A percentile compares a stretch with the other conserved stretches of the same genome.
Evolutionary conservation across 2,888 invertebrate genomes (phyloP).

Genomic region (Parelbella ahira): DNA sequence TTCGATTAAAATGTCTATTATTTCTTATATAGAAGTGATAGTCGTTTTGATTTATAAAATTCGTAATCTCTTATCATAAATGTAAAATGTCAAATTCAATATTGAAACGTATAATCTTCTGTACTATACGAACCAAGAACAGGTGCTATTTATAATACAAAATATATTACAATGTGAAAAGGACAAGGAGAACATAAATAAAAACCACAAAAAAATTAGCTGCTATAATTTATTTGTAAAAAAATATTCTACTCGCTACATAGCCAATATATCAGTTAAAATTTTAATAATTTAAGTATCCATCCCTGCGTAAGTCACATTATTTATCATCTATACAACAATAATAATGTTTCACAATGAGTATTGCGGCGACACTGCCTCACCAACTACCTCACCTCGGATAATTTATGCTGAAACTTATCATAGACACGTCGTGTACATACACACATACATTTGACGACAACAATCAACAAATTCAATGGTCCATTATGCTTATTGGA

Average conservation of each 20-base stretch:
- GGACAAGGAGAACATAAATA: conserved; percentile 28
- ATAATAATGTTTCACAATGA: conserved; percentile 77
- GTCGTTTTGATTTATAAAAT: too few relatives aligned
- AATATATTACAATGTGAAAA: too few relatives aligned
- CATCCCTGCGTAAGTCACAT: conserved; percentile 82
- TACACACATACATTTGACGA: conserved; percentile 57
- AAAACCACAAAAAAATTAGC: conserved; percentile 57
- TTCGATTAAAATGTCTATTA: too few relatives aligned
- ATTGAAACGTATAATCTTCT: too few relatives aligned
- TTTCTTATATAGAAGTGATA: too few relatives aligned
- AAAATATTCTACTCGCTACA: conserved; percentile 86
- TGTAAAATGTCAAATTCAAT: too few relatives aligned
- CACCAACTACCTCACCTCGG: conserved; percentile 57
- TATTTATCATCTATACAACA: conserved; percentile 80
- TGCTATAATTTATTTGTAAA: conserved; percentile 85
- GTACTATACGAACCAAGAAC: too few relatives aligned
- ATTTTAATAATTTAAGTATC: conserved; percentile 82
- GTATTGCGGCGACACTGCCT: conserved; percentile 68
- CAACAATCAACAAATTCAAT: conserved; percentile 60
- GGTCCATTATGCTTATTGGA: conserved; percentile 68
- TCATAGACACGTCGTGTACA: conserved; percentile 44
- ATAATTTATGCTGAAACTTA: conserved; percentile 80
- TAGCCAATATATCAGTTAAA: conserved; percentile 83
- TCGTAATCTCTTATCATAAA: too few relatives aligned
- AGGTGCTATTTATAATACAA: too few relatives aligned